Conservation (phyloP, 2,888 invertebrate genomes). For the Listrodromus nycthemerus region DNA sequence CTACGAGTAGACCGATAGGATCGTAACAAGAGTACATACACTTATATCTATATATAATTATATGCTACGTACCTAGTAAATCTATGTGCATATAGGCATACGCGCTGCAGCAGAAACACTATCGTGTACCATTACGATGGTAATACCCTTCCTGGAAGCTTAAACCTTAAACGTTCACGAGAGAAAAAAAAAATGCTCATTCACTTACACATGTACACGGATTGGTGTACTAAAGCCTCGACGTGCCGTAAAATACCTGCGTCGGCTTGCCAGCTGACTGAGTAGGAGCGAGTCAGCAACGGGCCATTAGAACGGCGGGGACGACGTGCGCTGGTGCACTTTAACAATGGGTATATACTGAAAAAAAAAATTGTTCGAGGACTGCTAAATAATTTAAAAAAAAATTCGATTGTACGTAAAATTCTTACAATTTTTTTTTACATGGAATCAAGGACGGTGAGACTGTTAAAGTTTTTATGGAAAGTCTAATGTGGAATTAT, state of each 20-base stretch:
- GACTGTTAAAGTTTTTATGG: too few relatives aligned
- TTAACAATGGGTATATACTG: not conserved
- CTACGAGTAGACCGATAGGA: constrained; percentile 13
- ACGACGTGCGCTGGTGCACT: not conserved
- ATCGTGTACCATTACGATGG: not conserved
- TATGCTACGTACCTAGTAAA: not conserved
- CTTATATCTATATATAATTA: not conserved
- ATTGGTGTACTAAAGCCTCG: constrained; percentile 1
- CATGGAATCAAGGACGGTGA: too few relatives aligned
- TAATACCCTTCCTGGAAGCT: not conserved
- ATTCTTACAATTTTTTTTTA: too few relatives aligned
- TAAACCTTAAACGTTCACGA: not conserved
- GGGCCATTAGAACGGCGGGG: not conserved
- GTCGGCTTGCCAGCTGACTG: constrained; percentile 55
- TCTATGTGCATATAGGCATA: not conserved
- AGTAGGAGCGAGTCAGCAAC: constrained; percentile 40
- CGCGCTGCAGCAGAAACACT: not conserved
- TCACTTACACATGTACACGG: not conserved
- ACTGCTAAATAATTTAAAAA: too few relatives aligned
- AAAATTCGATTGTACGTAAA: too few relatives aligned
- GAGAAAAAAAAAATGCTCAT: not conserved
- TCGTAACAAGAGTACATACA: constrained; percentile 5
- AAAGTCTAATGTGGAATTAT: too few relatives aligned
- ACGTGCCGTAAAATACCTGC: constrained; percentile 49
- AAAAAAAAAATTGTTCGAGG: too few relatives aligned